Percentiles rank a stretch among this genome's conserved stretches.
phyloP scores from a whole-genome alignment of 2,797 vertebrate genomes.

The Rhinophrynus dorsalis region DNA sequence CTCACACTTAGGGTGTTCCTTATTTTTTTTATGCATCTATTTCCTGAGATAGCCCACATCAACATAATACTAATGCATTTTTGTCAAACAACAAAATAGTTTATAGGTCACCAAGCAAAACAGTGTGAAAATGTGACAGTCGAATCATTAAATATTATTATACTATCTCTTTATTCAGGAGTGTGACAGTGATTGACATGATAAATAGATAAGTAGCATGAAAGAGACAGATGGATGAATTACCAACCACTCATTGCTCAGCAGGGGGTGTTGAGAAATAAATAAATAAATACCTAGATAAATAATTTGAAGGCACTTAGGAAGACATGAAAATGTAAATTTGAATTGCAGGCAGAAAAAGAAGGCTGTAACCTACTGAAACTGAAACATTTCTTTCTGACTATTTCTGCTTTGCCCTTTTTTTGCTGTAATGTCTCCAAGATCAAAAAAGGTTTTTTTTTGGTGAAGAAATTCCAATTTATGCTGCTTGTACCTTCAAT shows the following conservation, averaged over 20 bases:
- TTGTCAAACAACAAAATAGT: constrained; percentile 43
- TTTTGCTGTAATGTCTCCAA: constrained; percentile 65
- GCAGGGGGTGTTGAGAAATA: constrained; percentile 38
- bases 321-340: constrained; percentile 59
- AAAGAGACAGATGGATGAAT: constrained; percentile 41
- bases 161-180: constrained; percentile 35
- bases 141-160: constrained; percentile 48
- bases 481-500: constrained; percentile 65
- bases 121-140: constrained; percentile 30
- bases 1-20: too few species aligned
- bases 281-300: constrained; percentile 45
- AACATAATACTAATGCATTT: constrained; percentile 30
- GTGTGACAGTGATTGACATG: constrained; percentile 38
- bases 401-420: constrained; percentile 55
- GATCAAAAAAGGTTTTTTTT: constrained; percentile 67
- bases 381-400: constrained; percentile 56
- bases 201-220: constrained; percentile 35
- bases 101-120: constrained; percentile 42
- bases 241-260: constrained; percentile 40
- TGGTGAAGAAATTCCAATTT: constrained; percentile 69
- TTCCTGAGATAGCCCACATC: background rate
- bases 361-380: constrained; percentile 59
- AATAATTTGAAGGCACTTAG: constrained; percentile 53
- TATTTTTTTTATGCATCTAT: too few species aligned
- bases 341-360: constrained; percentile 57